Percentiles rank a stretch among this genome's conserved stretches.
Conservation (phyloP, 2,113 vertebrate genomes). For the Lycocorax pyrrhopterus region DNA sequence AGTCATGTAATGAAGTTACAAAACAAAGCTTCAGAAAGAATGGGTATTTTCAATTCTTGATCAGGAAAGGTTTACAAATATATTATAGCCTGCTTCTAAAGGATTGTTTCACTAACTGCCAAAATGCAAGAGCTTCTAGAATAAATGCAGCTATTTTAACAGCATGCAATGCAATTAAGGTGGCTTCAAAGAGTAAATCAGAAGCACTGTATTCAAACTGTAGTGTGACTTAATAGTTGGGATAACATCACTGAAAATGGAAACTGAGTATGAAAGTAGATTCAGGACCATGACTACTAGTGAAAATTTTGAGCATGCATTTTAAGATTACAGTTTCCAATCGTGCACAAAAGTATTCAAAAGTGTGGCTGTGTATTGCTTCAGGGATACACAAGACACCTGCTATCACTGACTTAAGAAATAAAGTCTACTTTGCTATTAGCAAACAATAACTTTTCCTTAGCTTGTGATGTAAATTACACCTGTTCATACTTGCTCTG, state of each 20-base stretch:
- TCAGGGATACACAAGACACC: neutral
- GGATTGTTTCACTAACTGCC: neutral
- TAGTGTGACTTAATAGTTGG: neutral
- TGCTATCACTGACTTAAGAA: neutral
- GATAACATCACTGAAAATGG: neutral
- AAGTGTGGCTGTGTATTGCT: rapidly evolving
- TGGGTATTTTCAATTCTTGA: neutral
- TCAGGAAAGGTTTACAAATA: neutral
- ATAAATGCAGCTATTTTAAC: neutral
- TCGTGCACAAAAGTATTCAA: neutral
- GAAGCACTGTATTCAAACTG: neutral
- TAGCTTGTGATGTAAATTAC: neutral
- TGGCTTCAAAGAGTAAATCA: neutral
- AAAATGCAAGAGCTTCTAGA: neutral
- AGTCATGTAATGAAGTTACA: neutral
- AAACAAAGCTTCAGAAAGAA: neutral
- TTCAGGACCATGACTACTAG: neutral
- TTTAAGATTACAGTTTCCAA: neutral
- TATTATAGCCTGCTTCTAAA: neutral
- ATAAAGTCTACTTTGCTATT: neutral
- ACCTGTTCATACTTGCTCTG: neutral
- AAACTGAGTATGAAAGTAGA: neutral
- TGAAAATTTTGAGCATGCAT: neutral
- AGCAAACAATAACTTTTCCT: neutral
- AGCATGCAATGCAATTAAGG: neutral